Evolutionary conservation across 2,888 invertebrate genomes (phyloP).

Genomic region (Aleiodes leptofemur): DNA sequence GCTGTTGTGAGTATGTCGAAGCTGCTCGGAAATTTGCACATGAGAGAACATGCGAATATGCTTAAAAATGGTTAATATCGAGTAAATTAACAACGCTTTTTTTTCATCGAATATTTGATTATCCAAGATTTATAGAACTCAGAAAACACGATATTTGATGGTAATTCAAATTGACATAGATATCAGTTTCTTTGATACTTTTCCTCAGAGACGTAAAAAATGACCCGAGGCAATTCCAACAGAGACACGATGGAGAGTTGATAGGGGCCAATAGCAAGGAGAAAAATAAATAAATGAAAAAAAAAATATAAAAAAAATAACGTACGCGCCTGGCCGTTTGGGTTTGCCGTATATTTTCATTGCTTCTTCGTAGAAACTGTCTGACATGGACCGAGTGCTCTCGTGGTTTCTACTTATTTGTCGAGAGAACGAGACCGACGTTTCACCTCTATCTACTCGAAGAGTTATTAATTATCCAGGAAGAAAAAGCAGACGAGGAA

Average conservation of each 20-base stretch:
- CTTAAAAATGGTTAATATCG: conserved; percentile 25
- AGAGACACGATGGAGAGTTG: conserved; percentile 40
- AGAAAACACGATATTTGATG: not conserved
- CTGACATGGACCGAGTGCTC: conserved; percentile 51
- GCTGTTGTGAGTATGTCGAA: conserved; percentile 58
- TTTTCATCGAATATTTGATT: too few species aligned
- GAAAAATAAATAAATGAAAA: conserved; percentile 36
- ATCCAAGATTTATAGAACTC: too few species aligned
- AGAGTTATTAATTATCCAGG: conserved; percentile 48
- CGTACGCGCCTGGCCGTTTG: conserved; percentile 25
- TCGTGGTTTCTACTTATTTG: conserved; percentile 50
- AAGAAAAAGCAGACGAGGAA: not conserved
- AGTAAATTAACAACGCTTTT: conserved; percentile 1
- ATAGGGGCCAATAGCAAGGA: conserved; percentile 32
- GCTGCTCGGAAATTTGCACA: conserved; percentile 58
- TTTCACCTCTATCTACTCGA: conserved; percentile 12
- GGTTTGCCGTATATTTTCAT: conserved; percentile 54
- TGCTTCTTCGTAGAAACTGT: conserved; percentile 38
- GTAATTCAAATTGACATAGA: too few species aligned
- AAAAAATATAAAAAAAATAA: conserved; percentile 37
- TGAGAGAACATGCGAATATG: conserved; percentile 57
- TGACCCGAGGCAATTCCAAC: conserved; percentile 53
- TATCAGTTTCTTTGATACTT: conserved; percentile 14
- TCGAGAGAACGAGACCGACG: conserved; percentile 39
- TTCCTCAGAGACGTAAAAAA: conserved; percentile 29